These are phyloP conservation scores for Cabera pusaria DNA, from an alignment of 2,888 invertebrate species.

Conservation along the genomic window DNA sequence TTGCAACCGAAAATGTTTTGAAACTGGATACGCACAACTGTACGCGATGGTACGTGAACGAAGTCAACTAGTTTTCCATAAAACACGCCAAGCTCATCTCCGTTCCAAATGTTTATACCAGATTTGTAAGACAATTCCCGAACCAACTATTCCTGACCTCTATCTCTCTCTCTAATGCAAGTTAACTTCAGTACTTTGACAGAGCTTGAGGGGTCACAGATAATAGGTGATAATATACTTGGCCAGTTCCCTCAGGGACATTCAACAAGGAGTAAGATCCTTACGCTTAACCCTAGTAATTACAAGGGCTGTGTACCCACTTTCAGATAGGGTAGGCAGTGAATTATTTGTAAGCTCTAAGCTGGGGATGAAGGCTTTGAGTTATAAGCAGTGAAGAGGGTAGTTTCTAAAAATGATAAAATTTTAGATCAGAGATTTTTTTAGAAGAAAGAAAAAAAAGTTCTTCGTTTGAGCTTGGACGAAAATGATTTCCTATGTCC, in stretches of 20 bases:
- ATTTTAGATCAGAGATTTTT: too few species aligned
- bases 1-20: too few species aligned
- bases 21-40: too few species aligned
- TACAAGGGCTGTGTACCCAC: conserved; percentile 64
- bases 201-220: conserved; percentile 46
- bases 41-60: too few species aligned
- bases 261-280: conserved; percentile 73
- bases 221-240: conserved; percentile 66
- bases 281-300: conserved; percentile 73
- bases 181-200: conserved; percentile 10
- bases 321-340: conserved; percentile 39
- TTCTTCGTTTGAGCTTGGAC: too few species aligned
- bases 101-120: too few species aligned
- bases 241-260: conserved; percentile 59
- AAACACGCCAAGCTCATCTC: too few species aligned
- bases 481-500: too few species aligned
- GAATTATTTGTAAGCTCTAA: conserved; percentile 40
- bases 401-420: too few species aligned
- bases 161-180: not conserved
- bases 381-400: conserved; percentile 7
- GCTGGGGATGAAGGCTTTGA: conserved; percentile 17
- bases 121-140: conserved; percentile 18
- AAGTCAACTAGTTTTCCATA: too few species aligned
- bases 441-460: too few species aligned
- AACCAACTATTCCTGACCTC: conserved; percentile 44